phyloP scores from a whole-genome alignment of 2,797 vertebrate species.

The Falco peregrinus region DNA sequence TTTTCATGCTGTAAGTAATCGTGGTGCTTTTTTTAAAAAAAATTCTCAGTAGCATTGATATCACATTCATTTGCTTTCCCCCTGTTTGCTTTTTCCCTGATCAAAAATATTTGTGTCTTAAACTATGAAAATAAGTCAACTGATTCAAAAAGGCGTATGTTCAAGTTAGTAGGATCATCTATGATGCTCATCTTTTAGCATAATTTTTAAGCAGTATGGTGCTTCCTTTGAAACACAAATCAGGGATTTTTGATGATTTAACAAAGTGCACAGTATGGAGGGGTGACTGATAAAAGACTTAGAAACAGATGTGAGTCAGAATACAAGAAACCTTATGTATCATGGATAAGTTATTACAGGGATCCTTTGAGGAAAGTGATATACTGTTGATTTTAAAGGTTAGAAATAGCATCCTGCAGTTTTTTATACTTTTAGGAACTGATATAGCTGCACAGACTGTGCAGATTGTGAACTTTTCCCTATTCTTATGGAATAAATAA shows the following conservation, averaged over 20 bases:
- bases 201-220: constrained; percentile 46
- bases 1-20: constrained; percentile 10
- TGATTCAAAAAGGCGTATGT: background rate
- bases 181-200: background rate
- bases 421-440: background rate
- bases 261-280: constrained; percentile 7
- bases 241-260: constrained; percentile 13
- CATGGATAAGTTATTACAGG: background rate
- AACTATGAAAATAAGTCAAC: background rate
- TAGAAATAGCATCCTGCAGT: background rate
- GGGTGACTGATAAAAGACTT: constrained; percentile 26
- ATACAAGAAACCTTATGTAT: constrained; percentile 15
- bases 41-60: background rate
- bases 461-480: background rate
- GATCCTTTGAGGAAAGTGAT: background rate
- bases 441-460: background rate
- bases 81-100: background rate
- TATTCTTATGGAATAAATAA: background rate
- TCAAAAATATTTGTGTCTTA: background rate
- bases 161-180: background rate
- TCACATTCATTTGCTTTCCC: background rate
- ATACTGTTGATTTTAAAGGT: constrained; percentile 19
- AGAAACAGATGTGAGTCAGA: constrained; percentile 37
- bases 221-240: constrained; percentile 54
- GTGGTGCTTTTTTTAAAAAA: too few species aligned